Base-by-base conservation (phyloP, 2,797 vertebrate genomes). In the Serranus cabrilla region DNA sequence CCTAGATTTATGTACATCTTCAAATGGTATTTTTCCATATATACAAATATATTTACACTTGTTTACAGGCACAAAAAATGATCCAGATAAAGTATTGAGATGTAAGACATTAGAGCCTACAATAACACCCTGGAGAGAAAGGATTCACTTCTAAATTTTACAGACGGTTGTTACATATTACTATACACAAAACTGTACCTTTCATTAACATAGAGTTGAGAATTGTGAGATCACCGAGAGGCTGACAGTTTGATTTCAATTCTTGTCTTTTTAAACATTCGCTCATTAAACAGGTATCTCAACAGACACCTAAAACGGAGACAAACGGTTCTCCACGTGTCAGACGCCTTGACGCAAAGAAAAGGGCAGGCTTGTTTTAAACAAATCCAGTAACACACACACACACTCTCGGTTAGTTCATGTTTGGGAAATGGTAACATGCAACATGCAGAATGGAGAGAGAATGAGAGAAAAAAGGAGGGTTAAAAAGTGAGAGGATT, bases 21-120 rank as follows among this genome's bases (percentile, higher is more conserved):
- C 79, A 83, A 89, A 90, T 76, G 7, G 81, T 66, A 87, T 78
- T 89, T 86, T 77, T 79, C 89, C 75, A 93, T 88, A 93, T 93
- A 87, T 87, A 92, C 90, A 93, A 64, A 93, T 74, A 87, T 92
- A 94, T 93, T 90, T 93, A 94, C 92, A 95, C 67, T 89, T 81
- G 65, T 89, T 92, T 92, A 93, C 91, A 95, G 73, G 71, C 82
- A 91, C 82, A 89, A 46, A 72, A 87, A 73, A 34, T 3, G 3
- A 67, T 76, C 52, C 60, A 81, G 56, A 66, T 84, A 51, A 77
- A 45, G 61, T 74, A 46, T n/a, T 80, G 63, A 81, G 75, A 78
- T 69, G 74, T 68, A 79, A 81, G 47, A 89, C 75, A 84, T 52
- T 23, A 68, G 49, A 77, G 49, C 52, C 37, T 37, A 56, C n/a